A percentile compares a stretch with the other conserved stretches of the same genome.
These are phyloP conservation scores for Metalampra italica DNA, from an alignment of 2,888 invertebrate genomes.

Conservation along the genomic window DNA sequence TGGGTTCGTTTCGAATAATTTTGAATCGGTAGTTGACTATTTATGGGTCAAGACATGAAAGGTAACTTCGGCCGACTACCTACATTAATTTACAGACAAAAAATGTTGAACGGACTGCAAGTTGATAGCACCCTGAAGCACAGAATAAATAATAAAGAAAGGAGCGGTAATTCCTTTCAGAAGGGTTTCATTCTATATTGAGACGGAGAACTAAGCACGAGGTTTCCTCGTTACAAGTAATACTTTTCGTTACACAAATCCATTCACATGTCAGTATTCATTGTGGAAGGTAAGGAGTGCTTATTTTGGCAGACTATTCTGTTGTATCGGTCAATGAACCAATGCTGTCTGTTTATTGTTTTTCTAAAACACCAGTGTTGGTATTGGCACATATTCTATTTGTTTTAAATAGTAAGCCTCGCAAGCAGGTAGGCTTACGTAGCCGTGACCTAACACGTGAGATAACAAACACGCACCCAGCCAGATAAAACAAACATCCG, in stretches of 20 bases:
- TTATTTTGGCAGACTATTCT: constrained; percentile 64
- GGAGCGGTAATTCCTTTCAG: too few species aligned
- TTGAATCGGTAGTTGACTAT: background rate
- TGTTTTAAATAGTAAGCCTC: constrained; percentile 67
- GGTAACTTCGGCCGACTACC: too few species aligned
- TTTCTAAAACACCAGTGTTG: constrained; percentile 65
- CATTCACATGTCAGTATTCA: constrained; percentile 25
- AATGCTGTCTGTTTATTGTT: constrained; percentile 60
- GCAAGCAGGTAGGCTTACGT: constrained; percentile 57
- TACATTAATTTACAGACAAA: too few species aligned
- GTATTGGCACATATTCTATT: constrained; percentile 71
- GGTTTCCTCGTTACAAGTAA: constrained; percentile 6
- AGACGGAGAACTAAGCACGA: background rate
- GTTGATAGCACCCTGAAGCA: too few species aligned
- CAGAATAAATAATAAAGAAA: too few species aligned
- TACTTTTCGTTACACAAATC: constrained; percentile 21
- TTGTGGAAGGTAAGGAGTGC: constrained; percentile 61
- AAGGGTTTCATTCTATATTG: too few species aligned
- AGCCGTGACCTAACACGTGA: constrained; percentile 39
- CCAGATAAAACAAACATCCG: background rate
- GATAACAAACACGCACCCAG: constrained; percentile 23
- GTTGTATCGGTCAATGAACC: constrained; percentile 63
- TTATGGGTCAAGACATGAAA: background rate
- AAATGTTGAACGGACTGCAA: too few species aligned
- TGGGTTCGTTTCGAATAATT: background rate